Evolutionary conservation across 2,888 invertebrate species (phyloP).

Genomic region (Leucozona laternaria): DNA sequence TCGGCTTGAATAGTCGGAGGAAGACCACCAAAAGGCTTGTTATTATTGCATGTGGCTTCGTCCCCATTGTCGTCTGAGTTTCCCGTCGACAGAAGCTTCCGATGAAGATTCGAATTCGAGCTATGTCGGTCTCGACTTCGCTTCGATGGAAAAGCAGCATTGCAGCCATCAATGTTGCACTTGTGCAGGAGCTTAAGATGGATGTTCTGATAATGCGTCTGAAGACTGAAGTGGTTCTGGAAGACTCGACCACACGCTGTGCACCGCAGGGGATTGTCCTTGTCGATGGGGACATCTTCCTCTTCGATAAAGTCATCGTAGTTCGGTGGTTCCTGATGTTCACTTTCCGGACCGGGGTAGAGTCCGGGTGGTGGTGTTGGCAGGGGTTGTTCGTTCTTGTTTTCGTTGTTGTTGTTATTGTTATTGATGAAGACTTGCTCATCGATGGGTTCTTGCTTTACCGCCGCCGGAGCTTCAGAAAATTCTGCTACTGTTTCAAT

Average conservation of each 20-base stretch:
- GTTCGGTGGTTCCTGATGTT: constrained; percentile 53
- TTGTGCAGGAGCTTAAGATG: constrained; percentile 98
- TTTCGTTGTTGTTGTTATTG: constrained; percentile 52
- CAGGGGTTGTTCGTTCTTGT: constrained; percentile 18
- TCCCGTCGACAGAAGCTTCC: constrained; percentile 91
- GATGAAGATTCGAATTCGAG: constrained; percentile 94
- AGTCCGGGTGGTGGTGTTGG: constrained; percentile 87
- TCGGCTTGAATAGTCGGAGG: constrained; percentile 90
- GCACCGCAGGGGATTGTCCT: constrained; percentile 95
- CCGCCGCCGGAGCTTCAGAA: constrained; percentile 37
- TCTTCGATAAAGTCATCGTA: constrained; percentile 73
- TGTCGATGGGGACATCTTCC: constrained; percentile 94
- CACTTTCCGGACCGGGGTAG: constrained; percentile 84
- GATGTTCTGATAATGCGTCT: constrained; percentile 97
- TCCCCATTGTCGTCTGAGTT: constrained; percentile 78
- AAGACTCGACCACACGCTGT: constrained; percentile 96
- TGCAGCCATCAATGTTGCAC: constrained; percentile 97
- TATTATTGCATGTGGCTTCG: constrained; percentile 79
- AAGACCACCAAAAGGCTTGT: constrained; percentile 74
- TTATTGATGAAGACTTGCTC: constrained; percentile 60
- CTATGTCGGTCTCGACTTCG: constrained; percentile 96
- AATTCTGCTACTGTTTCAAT: not conserved
- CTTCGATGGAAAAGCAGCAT: constrained; percentile 97
- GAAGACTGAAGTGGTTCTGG: constrained; percentile 96
- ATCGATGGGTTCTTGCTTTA: constrained; percentile 78